Evolutionary conservation across 2,888 invertebrate species (phyloP).

Genomic region (Harpagoxenus sublaevis): DNA sequence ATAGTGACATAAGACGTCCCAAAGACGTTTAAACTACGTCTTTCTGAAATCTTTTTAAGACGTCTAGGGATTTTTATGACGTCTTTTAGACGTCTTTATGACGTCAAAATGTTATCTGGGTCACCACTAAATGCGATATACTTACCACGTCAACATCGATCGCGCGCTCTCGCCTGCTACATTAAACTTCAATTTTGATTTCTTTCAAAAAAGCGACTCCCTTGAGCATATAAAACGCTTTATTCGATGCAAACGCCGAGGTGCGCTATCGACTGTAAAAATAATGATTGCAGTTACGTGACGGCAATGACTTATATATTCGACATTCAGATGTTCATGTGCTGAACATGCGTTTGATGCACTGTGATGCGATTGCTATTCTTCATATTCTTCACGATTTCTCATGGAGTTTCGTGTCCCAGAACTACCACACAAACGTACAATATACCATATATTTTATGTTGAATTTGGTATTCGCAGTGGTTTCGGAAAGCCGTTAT

Average conservation of each 20-base stretch:
- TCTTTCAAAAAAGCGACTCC: slow-evolving; percentile 9
- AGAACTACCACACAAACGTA: not conserved
- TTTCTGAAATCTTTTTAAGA: no score
- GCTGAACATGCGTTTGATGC: not conserved
- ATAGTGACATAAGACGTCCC: no score
- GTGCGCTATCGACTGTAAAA: slow-evolving; percentile 49
- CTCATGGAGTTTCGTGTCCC: not conserved
- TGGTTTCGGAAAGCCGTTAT: not conserved
- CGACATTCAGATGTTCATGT: not conserved
- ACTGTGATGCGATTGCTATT: not conserved
- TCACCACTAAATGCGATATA: slow-evolving; percentile 11
- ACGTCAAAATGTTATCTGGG: no score
- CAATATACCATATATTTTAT: not conserved
- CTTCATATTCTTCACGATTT: not conserved
- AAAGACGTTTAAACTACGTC: no score
- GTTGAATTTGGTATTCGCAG: not conserved
- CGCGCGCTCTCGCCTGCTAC: not conserved
- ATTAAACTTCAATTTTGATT: slow-evolving; percentile 40
- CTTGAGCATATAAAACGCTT: slow-evolving; percentile 5
- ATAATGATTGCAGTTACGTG: slow-evolving; percentile 52
- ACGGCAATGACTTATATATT: not conserved
- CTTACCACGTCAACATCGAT: slow-evolving; percentile 28
- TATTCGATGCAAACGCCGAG: slow-evolving; percentile 6
- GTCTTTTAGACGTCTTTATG: no score
- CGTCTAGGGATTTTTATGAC: no score